These are phyloP conservation scores for Heteronetta atricapilla DNA, from an alignment of 2,113 vertebrate genomes.

Conservation along the genomic window DNA sequence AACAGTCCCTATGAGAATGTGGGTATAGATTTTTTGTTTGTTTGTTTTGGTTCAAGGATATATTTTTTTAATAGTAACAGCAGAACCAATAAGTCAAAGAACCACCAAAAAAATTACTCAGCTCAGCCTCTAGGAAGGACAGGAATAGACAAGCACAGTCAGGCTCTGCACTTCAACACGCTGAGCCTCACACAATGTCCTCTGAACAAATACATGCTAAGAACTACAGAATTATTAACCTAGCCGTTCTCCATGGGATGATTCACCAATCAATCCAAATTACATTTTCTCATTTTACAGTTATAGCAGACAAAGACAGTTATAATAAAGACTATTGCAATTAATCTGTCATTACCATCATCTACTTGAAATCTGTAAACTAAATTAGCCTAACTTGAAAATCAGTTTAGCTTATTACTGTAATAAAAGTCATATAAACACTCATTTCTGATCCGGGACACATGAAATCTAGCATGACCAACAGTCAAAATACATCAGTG, in stretches of 20 bases:
- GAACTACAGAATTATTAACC: conserved; percentile 32
- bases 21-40: neutral
- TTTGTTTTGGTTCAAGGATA: neutral
- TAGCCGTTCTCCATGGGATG: conserved; percentile 33
- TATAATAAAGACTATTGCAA: conserved; percentile 57
- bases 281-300: conserved; percentile 55
- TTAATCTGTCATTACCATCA: conserved; percentile 68
- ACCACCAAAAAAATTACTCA: neutral
- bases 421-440: conserved; percentile 59
- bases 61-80: neutral
- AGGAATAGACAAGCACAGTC: neutral
- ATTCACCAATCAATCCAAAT: conserved; percentile 65
- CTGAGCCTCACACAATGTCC: neutral
- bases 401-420: conserved; percentile 61
- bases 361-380: conserved; percentile 58
- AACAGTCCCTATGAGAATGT: neutral
- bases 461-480: conserved; percentile 45
- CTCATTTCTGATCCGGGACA: conserved; percentile 37
- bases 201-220: neutral
- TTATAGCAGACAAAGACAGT: conserved; percentile 53
- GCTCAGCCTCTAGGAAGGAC: neutral
- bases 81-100: neutral
- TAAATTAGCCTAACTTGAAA: conserved; percentile 64
- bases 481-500: conserved; percentile 49
- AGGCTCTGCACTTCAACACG: neutral